phyloP scores from a whole-genome alignment of 2,888 invertebrate species.

The Coleophora deauratella region DNA sequence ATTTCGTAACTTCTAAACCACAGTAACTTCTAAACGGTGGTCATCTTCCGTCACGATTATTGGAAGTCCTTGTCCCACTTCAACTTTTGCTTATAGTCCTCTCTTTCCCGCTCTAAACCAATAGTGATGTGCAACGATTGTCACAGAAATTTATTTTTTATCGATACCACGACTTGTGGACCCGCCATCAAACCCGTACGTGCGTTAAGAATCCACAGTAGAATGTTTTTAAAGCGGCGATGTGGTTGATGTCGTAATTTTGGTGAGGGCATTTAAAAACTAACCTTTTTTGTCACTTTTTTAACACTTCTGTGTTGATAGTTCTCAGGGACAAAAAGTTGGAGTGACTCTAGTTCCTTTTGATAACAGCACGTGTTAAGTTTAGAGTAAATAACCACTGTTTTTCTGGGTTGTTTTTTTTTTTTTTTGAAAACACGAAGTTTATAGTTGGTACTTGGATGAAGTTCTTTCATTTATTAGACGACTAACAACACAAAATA shows the following conservation, averaged over 20 bases:
- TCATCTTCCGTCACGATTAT: constrained; percentile 1
- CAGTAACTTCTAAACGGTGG: background rate
- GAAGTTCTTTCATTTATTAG: no score
- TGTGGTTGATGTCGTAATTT: constrained; percentile 43
- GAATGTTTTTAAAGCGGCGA: constrained; percentile 30
- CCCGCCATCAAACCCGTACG: constrained; percentile 32
- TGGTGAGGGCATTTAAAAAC: constrained; percentile 28
- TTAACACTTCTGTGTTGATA: constrained; percentile 34
- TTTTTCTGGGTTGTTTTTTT: no score
- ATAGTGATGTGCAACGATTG: constrained; percentile 25
- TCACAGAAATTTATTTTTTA: constrained; percentile 34
- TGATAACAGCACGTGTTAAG: constrained; percentile 4
- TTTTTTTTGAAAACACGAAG: background rate
- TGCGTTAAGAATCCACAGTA: constrained; percentile 40
- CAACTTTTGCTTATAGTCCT: background rate
- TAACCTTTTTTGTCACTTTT: constrained; percentile 34
- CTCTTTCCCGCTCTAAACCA: constrained; percentile 18
- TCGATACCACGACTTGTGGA: constrained; percentile 39
- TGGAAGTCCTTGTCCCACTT: background rate
- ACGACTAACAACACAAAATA: no score
- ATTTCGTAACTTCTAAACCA: no score
- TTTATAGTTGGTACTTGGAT: background rate
- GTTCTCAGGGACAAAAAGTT: constrained; percentile 33
- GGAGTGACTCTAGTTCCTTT: constrained; percentile 19
- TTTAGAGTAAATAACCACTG: constrained; percentile 2